Evolutionary conservation across 2,113 vertebrate species (phyloP).

Genomic region (Pteruthius melanotis): DNA sequence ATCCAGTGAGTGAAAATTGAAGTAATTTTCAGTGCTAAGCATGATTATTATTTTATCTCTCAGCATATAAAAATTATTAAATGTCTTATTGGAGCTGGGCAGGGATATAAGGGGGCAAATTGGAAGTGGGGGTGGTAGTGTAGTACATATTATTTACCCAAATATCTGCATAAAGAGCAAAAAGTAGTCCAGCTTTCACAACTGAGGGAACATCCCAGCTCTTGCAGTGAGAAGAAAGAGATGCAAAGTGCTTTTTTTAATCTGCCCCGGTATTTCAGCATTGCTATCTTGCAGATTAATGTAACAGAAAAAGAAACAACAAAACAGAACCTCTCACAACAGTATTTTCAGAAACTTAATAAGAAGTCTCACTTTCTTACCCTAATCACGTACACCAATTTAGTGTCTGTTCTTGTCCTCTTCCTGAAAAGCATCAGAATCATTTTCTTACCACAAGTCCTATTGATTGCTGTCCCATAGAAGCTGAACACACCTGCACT

Average conservation of each 20-base stretch:
- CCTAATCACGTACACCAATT: neutral
- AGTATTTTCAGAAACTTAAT: neutral
- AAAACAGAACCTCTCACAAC: neutral
- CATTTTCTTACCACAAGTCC: neutral
- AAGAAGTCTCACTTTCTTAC: neutral
- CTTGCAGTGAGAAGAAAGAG: neutral
- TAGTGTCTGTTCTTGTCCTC: neutral
- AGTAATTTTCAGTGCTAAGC: neutral
- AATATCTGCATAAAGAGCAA: neutral
- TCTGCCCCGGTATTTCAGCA: neutral
- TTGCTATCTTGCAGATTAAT: neutral
- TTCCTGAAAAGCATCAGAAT: neutral
- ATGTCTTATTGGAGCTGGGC: neutral
- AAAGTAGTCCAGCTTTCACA: neutral
- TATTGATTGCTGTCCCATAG: neutral
- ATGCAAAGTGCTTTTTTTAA: neutral
- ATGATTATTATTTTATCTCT: neutral
- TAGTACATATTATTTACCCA: neutral
- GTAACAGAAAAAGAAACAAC: neutral
- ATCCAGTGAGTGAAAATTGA: neutral
- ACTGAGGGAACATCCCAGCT: neutral
- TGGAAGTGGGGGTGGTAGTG: neutral
- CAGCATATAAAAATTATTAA: neutral
- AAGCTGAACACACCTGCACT: accelerated
- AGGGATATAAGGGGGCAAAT: neutral